These are phyloP conservation scores for Phocides pigmalion DNA, from an alignment of 1,140 invertebrate genomes.

Conservation along the genomic window DNA sequence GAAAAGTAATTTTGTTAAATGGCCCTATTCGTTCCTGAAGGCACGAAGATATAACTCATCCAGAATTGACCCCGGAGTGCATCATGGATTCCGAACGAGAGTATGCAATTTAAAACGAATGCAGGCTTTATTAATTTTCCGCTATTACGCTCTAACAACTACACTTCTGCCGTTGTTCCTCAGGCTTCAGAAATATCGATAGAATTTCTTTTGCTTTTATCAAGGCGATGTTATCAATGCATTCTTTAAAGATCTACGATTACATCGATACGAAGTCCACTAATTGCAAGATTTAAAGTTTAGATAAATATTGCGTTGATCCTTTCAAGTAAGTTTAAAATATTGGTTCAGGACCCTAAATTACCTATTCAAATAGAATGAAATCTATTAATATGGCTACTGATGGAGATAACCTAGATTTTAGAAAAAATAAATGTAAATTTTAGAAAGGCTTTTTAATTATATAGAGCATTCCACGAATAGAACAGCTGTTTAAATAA, in stretches of 20 bases:
- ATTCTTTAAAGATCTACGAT: not conserved
- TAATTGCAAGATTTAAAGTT: too few species aligned
- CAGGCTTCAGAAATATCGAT: slow-evolving; percentile 11
- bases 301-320: too few species aligned
- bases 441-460: too few species aligned
- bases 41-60: slow-evolving; percentile 27
- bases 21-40: slow-evolving; percentile 14
- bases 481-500: too few species aligned
- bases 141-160: slow-evolving; percentile 37
- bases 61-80: slow-evolving; percentile 26
- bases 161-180: slow-evolving; percentile 14
- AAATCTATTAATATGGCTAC: too few species aligned
- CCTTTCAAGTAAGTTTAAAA: too few species aligned
- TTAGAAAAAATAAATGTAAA: too few species aligned
- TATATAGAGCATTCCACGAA: too few species aligned
- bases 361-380: too few species aligned
- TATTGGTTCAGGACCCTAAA: too few species aligned
- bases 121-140: slow-evolving; percentile 44
- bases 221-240: slow-evolving; percentile 3
- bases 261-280: too few species aligned
- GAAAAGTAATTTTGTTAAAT: slow-evolving; percentile 17
- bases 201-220: slow-evolving; percentile 6
- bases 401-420: too few species aligned
- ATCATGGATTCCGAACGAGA: slow-evolving; percentile 33
- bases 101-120: slow-evolving; percentile 42